Evolutionary conservation across 2,113 vertebrate genomes (phyloP).

Genomic region (Cebus imitator): DNA sequence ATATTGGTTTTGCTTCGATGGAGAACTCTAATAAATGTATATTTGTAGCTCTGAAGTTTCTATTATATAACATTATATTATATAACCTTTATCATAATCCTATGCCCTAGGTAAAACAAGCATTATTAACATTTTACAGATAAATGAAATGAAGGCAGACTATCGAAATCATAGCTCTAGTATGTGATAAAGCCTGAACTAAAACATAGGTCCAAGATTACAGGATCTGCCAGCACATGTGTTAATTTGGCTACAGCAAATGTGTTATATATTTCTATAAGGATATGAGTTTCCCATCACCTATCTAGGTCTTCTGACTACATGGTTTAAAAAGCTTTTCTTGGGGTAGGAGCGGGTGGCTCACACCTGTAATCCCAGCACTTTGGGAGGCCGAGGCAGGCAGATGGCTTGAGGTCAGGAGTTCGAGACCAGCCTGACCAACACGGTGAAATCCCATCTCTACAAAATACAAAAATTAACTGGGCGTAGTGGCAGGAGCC

Average conservation of each 20-base stretch:
- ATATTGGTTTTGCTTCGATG: not conserved
- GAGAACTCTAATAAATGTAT: not conserved
- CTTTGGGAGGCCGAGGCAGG: no score
- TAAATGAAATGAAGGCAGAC: not conserved
- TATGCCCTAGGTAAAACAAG: not conserved
- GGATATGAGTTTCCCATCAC: not conserved
- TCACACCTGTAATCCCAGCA: no score
- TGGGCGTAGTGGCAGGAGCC: no score
- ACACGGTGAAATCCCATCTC: no score
- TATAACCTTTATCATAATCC: not conserved
- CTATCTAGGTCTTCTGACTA: not conserved
- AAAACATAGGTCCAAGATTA: not conserved
- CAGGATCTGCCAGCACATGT: not conserved
- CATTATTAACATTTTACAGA: constrained; percentile 8
- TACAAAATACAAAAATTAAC: no score
- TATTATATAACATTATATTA: not conserved
- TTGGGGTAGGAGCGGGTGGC: no score
- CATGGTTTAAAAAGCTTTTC: not conserved
- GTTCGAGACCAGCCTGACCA: no score
- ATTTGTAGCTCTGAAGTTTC: not conserved
- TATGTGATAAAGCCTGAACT: not conserved
- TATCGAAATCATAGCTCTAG: not conserved
- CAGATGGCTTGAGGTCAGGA: no score
- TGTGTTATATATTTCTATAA: not conserved
- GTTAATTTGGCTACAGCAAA: not conserved